Percentiles rank a stretch among this genome's conserved stretches.
Evolutionary conservation across 2,888 invertebrate species (phyloP).

Genomic region (Caenorhabditis uteleia): DNA sequence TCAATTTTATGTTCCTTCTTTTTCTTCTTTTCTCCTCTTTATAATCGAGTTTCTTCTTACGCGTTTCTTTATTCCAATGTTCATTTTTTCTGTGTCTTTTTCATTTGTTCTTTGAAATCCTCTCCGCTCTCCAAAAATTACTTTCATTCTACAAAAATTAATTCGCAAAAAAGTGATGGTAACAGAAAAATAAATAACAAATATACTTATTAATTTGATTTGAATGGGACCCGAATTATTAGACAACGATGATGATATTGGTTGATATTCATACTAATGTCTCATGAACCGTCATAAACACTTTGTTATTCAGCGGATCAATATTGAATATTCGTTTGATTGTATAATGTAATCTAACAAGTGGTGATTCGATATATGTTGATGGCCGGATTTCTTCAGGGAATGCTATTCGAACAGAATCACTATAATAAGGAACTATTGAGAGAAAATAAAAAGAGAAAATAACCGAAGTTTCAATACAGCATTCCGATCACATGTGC

Average conservation of each 20-base stretch:
- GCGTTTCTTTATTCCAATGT: neutral
- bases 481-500: slow-evolving; percentile 33
- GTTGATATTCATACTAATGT: neutral
- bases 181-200: no score
- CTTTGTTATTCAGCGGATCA: slow-evolving; percentile 45
- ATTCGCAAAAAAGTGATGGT: no score
- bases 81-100: no score
- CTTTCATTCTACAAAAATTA: no score
- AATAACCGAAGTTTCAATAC: slow-evolving; percentile 33
- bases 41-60: slow-evolving; percentile 3
- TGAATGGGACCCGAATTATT: no score
- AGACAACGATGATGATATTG: neutral
- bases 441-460: neutral
- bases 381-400: slow-evolving; percentile 29
- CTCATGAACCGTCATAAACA: slow-evolving; percentile 46
- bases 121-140: no score
- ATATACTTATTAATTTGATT: no score
- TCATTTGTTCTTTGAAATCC: no score
- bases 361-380: neutral
- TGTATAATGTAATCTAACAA: slow-evolving; percentile 13
- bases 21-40: neutral
- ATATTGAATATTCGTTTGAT: slow-evolving; percentile 38
- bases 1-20: neutral
- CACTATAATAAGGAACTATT: slow-evolving; percentile 20
- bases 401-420: slow-evolving; percentile 25